Evolutionary conservation across 1,140 invertebrate species (phyloP), one percentile per base, ranked within the genome.

Genomic region (Schlechtendalia chinensis): DNA sequence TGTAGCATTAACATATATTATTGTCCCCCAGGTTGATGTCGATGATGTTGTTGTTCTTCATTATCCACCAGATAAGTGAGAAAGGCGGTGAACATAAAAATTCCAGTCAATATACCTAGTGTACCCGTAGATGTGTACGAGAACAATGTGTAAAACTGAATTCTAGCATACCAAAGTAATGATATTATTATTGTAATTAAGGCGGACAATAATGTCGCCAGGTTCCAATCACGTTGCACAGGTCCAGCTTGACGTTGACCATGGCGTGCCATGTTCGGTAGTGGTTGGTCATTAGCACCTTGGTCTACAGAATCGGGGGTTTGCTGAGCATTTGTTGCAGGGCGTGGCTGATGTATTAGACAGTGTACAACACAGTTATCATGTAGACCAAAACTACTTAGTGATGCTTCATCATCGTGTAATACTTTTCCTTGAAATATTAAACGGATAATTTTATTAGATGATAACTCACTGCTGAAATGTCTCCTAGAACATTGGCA

Each of bases 301-400:
- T 22, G 84, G 74, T 39, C 83, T 82, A 59, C 83, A 67, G 19
- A 81, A 84, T n/a, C 84, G 82, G 63, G 45, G 27, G 59, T 72
- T 29, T 71, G 81, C 45, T 82, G 81, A 50, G 82, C 50, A 72
- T 81, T 77, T 27, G 84, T 58, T 19, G 82, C 61, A 74, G 85
- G 82, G 45, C 88, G 85, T 45, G 87, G 87, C 56, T 89, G 89
- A 83, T 92, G 91, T 61, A 96, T 91, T 29, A 96, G 88, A 86
- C 94, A 95, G 85, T 96, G 94, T 27, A 97, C 91, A 5, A 96
- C 94, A 85, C 93, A 94, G 84, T 94, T 93, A 85, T 96, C 90
- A 84, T 90, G 92, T 53, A 97, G 87, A 22, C 94, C 93, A 86
- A 90, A 93, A 29, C 89, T 90, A 81, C 92, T 88, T 58, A 97